A percentile compares a stretch with the other conserved stretches of the same genome.
Conservation (phyloP, 2,113 vertebrate genomes). For the Tachycineta bicolor region DNA sequence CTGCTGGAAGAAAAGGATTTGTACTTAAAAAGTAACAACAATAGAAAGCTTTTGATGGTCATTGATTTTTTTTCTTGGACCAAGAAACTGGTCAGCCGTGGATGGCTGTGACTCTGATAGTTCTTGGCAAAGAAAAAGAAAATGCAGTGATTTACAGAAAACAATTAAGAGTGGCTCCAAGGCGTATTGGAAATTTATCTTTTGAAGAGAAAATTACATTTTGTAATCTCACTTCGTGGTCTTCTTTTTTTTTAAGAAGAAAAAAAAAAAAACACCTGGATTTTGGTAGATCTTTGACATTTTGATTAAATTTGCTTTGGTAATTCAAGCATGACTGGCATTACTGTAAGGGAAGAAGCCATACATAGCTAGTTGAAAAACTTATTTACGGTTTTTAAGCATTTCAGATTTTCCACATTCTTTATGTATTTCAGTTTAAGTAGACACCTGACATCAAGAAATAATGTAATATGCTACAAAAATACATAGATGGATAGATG, state of each 20-base stretch:
- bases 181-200: not conserved
- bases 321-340: not conserved
- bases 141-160: constrained; percentile 16
- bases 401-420: not conserved
- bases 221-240: not conserved
- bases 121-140: constrained; percentile 18
- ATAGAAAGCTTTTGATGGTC: not conserved
- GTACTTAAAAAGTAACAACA: not conserved
- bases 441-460: not conserved
- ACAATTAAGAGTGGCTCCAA: not conserved
- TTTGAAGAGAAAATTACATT: constrained; percentile 9
- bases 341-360: not conserved
- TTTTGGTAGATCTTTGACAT: constrained; percentile 6
- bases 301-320: constrained; percentile 17
- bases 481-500: not conserved
- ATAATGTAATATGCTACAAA: not conserved
- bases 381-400: not conserved
- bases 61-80: constrained; percentile 21
- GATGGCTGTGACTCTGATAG: not conserved
- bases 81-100: not conserved
- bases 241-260: too few relatives aligned
- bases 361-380: not conserved
- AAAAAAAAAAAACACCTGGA: too few relatives aligned
- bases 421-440: not conserved
- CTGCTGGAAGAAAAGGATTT: not conserved